These are phyloP conservation scores for Melanchra persicariae DNA, from an alignment of 2,888 invertebrate species.

Conservation along the genomic window DNA sequence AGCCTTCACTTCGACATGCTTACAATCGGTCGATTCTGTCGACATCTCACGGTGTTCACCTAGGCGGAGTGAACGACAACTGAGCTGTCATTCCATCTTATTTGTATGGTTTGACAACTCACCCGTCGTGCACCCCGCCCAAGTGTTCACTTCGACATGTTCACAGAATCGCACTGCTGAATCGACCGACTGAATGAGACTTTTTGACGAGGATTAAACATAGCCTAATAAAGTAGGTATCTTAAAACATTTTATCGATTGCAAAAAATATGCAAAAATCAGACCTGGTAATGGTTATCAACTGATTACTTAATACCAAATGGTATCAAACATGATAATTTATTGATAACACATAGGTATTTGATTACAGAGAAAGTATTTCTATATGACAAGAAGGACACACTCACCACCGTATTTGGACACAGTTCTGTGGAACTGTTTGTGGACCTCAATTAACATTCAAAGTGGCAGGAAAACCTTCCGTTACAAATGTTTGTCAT, in stretches of 20 bases:
- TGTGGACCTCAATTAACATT: slow-evolving; percentile 29
- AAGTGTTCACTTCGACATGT: too few relatives aligned
- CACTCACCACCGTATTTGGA: neutral
- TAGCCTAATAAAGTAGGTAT: neutral
- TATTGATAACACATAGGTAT: neutral
- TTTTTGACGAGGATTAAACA: neutral
- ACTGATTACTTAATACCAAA: neutral
- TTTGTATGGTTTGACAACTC: too few relatives aligned
- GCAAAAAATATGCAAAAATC: neutral
- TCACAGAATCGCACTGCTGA: too few relatives aligned
- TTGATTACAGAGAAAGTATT: slow-evolving; percentile 38
- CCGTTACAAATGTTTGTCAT: slow-evolving; percentile 40
- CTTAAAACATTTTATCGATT: neutral
- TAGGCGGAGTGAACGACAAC: too few relatives aligned
- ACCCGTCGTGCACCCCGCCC: too few relatives aligned
- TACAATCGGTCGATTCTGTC: too few relatives aligned
- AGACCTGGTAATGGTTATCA: neutral
- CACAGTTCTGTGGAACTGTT: slow-evolving; percentile 4
- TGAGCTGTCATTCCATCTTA: too few relatives aligned
- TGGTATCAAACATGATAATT: neutral
- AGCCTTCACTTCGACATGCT: too few relatives aligned
- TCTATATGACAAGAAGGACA: neutral
- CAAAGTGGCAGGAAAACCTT: slow-evolving; percentile 33
- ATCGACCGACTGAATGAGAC: too few relatives aligned
- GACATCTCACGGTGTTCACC: too few relatives aligned